Evolutionary conservation across 2,888 invertebrate genomes (phyloP).

Genomic region (Panorpa germanica): DNA sequence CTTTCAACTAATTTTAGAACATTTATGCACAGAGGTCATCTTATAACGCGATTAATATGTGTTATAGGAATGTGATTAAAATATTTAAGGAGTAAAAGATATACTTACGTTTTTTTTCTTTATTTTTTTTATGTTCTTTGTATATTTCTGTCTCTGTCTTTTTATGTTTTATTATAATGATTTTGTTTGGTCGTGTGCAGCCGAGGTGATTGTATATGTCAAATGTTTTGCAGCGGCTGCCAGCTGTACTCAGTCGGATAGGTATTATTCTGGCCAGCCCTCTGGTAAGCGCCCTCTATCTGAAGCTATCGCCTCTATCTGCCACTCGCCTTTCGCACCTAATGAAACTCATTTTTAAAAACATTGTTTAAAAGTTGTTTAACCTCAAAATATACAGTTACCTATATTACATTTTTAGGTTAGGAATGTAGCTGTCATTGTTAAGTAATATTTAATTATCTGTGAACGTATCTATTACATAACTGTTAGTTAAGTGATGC

Average conservation of each 20-base stretch:
- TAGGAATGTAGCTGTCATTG: too few relatives aligned
- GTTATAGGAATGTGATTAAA: not conserved
- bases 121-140: too few relatives aligned
- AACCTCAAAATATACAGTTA: too few relatives aligned
- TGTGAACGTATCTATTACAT: too few relatives aligned
- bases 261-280: constrained; percentile 92
- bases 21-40: not conserved
- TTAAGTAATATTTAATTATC: too few relatives aligned
- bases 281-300: constrained; percentile 90
- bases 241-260: constrained; percentile 90
- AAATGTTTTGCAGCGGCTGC: constrained; percentile 84
- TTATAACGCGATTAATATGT: not conserved
- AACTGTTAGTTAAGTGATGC: too few relatives aligned
- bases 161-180: constrained; percentile 9
- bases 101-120: constrained; percentile 36
- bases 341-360: too few relatives aligned
- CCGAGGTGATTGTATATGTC: too few relatives aligned
- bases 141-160: constrained; percentile 6
- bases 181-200: constrained; percentile 10
- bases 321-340: too few relatives aligned
- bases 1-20: not conserved
- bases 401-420: too few relatives aligned
- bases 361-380: too few relatives aligned
- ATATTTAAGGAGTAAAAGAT: constrained; percentile 13
- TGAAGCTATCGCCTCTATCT: too few relatives aligned